Base-by-base conservation (phyloP, 2,113 vertebrate species). In the Dendropsophus ebraccatus region DNA sequence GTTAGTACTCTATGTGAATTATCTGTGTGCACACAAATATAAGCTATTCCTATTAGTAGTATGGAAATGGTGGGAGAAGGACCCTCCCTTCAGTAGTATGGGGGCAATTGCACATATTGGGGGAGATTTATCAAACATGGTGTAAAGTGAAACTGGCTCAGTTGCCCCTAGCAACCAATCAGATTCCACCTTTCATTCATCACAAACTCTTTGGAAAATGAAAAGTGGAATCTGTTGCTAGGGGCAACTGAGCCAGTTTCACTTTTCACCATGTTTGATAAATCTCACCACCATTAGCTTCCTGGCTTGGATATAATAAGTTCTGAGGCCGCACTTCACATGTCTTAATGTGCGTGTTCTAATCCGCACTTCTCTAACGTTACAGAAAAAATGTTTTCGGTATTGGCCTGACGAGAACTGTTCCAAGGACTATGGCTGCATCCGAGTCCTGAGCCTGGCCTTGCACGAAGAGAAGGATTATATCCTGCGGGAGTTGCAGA, bases 331-430 rank as follows among this genome's bases (percentile, higher is more conserved):
- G 2, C 12, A 58, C 25, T 65, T 12, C 2, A 65, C n/a, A 65
- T 65, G 30, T 32, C 67, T 28, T 23, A 16, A 19, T 21, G 6
- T 35, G 32, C 23, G 1, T n/a, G 0, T 9, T 45, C 35, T 73
- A 41, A 54, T 37, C 25, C 32, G 32, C 41, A 1, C 0, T 0
- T 9, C 12, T 67, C 1, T 4, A 37, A 0, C 49, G 25, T 82
- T 17, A 82, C 89, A 97, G 96, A 97, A 96, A 90, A 97, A 97
- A 88, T 97, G 96, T 86, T 96, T 96, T 80, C 90, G 92, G 1
- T 96, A 96, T 91, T 96, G 96, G 97, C 96, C 96, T 0, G 95
- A 96, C 85, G 88, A 91, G 21, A 62, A 93, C 0, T 67, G 89
- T 88, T 56, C 90, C 56, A 95, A 91, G 84, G 95, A 96, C 52